A percentile compares a stretch with the other conserved stretches of the same genome.
Evolutionary conservation across 2,113 vertebrate species (phyloP).

Genomic region (Callithrix jacchus): DNA sequence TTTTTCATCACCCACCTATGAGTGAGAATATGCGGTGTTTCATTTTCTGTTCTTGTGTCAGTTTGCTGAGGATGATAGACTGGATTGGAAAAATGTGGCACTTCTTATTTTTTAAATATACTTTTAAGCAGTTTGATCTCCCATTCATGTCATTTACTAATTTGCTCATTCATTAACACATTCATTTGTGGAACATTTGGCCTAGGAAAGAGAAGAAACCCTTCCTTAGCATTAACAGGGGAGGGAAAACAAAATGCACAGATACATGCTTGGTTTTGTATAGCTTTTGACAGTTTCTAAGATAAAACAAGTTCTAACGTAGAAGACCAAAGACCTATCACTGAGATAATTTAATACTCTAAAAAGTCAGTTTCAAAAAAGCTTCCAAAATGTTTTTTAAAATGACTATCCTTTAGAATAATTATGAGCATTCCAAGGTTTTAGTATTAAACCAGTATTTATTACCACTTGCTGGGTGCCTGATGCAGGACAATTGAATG

Average conservation of each 20-base stretch:
- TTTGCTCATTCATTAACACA: constrained; percentile 1
- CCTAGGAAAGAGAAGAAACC: not conserved
- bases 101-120: not conserved
- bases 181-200: not conserved
- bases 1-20: too few relatives aligned
- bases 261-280: not conserved
- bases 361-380: not conserved
- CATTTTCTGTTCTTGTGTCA: too few relatives aligned
- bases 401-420: not conserved
- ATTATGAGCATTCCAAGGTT: not conserved
- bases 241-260: not conserved
- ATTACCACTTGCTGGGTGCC: not conserved
- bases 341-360: not conserved
- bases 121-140: not conserved
- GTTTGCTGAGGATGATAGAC: too few relatives aligned
- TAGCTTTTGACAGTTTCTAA: not conserved
- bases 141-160: not conserved
- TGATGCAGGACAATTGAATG: not conserved
- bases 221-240: not conserved
- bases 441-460: not conserved
- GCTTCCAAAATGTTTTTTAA: not conserved
- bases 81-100: too few relatives aligned
- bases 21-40: too few relatives aligned
- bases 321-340: not conserved
- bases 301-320: not conserved